phyloP scores from a whole-genome alignment of 2,888 invertebrate genomes.

The Callyntrura guangdongensis region DNA sequence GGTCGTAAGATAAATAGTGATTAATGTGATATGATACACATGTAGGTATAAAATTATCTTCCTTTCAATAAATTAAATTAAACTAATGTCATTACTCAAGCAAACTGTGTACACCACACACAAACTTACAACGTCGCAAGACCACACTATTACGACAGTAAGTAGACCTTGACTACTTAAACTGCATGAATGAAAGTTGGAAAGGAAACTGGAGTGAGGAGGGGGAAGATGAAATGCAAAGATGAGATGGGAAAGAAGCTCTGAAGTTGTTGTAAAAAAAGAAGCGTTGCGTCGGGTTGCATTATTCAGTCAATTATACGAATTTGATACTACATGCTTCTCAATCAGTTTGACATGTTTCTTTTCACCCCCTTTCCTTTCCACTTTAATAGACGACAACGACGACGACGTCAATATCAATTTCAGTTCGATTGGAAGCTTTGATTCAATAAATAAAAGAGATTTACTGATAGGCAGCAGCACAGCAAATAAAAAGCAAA shows the following conservation, averaged over 20 bases:
- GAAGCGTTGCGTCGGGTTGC: constrained; percentile 6
- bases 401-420: background rate
- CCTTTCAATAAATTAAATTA: constrained; percentile 60
- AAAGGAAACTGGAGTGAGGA: background rate
- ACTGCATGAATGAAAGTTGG: constrained; percentile 5
- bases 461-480: background rate
- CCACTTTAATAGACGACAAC: background rate
- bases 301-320: constrained; percentile 52
- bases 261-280: too few relatives aligned
- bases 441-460: constrained; percentile 20
- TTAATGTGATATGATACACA: constrained; percentile 2
- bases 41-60: constrained; percentile 4
- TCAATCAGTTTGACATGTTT: constrained; percentile 68
- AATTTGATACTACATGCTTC: constrained; percentile 58
- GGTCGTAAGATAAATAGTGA: background rate
- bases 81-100: constrained; percentile 66
- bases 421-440: constrained; percentile 17
- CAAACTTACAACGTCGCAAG: too few relatives aligned
- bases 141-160: too few relatives aligned
- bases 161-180: background rate
- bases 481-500: constrained; percentile 4
- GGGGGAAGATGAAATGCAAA: constrained; percentile 6
- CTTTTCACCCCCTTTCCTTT: constrained; percentile 41
- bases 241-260: constrained; percentile 30
- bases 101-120: background rate